These are phyloP conservation scores for Paramormyrops kingsleyae DNA, from an alignment of 2,113 vertebrate species.

Conservation along the genomic window DNA sequence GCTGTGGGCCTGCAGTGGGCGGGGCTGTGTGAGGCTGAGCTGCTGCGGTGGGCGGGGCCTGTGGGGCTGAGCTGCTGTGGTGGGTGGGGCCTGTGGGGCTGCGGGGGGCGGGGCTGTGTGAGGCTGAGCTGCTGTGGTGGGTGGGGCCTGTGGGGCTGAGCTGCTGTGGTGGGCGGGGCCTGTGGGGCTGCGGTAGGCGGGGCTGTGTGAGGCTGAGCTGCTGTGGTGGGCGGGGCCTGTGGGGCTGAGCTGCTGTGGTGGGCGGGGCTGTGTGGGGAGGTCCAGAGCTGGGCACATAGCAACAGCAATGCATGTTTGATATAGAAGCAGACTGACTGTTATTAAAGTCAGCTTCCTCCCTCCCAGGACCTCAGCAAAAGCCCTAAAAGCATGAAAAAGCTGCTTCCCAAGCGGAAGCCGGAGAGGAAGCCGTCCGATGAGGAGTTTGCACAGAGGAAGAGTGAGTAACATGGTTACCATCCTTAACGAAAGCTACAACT, in stretches of 20 bases:
- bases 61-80: too few species aligned
- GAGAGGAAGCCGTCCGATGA: slow-evolving; percentile 96
- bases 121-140: background rate
- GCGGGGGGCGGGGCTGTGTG: background rate
- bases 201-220: too few species aligned
- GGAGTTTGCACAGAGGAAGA: slow-evolving; percentile 93
- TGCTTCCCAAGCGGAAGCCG: slow-evolving; percentile 92
- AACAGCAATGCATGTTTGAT: background rate
- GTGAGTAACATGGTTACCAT: slow-evolving; percentile 56
- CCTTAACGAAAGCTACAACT: background rate
- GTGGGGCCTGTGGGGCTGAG: background rate
- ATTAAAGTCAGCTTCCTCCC: background rate
- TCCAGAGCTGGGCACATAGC: background rate
- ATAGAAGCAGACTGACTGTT: background rate
- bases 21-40: too few species aligned
- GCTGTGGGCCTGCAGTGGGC: too few species aligned
- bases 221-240: too few species aligned
- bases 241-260: background rate
- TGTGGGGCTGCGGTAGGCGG: too few species aligned
- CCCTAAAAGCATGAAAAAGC: slow-evolving; percentile 97
- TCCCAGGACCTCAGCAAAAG: slow-evolving; percentile 95
- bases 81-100: background rate
- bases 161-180: too few species aligned
- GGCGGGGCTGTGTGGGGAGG: background rate
- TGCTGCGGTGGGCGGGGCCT: too few species aligned